These are phyloP conservation scores for Nymphalis urticae DNA, from an alignment of 2,888 invertebrate species.

Conservation along the genomic window DNA sequence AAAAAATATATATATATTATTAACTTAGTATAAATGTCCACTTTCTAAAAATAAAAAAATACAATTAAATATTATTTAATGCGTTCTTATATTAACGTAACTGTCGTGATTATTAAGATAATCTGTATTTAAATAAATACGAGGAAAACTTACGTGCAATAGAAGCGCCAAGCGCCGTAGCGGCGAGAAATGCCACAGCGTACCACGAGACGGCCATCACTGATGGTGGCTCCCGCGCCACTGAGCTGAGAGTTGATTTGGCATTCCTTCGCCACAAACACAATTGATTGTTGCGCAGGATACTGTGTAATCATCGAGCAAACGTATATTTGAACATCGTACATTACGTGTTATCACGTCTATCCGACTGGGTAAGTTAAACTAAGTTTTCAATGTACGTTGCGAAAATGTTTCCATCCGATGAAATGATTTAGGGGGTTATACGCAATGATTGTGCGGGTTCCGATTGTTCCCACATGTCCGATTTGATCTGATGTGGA, in stretches of 20 bases:
- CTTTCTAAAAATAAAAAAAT: too few species aligned
- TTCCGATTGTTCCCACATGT: conserved; percentile 64
- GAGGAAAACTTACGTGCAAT: conserved; percentile 66
- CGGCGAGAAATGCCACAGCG: conserved; percentile 64
- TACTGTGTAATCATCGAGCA: conserved; percentile 29
- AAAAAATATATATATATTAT: too few species aligned
- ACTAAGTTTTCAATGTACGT: conserved; percentile 26
- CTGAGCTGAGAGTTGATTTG: conserved; percentile 63
- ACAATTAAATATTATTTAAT: too few species aligned
- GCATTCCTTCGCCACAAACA: conserved; percentile 67
- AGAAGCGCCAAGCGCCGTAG: conserved; percentile 70
- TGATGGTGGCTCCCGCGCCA: conserved; percentile 65
- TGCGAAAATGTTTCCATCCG: neutral
- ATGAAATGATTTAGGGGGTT: conserved; percentile 2
- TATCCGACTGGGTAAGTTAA: neutral
- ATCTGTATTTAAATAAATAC: neutral
- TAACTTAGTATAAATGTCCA: too few species aligned
- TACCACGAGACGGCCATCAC: conserved; percentile 72
- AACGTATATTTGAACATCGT: conserved; percentile 8
- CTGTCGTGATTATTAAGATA: neutral
- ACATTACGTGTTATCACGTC: conserved; percentile 20
- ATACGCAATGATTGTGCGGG: conserved; percentile 55
- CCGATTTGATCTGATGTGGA: conserved; percentile 44
- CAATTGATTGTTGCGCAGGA: conserved; percentile 59
- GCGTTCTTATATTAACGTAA: too few species aligned